Evolutionary conservation across 2,888 invertebrate genomes (phyloP).

Genomic region (Platerodrilus igneus): DNA sequence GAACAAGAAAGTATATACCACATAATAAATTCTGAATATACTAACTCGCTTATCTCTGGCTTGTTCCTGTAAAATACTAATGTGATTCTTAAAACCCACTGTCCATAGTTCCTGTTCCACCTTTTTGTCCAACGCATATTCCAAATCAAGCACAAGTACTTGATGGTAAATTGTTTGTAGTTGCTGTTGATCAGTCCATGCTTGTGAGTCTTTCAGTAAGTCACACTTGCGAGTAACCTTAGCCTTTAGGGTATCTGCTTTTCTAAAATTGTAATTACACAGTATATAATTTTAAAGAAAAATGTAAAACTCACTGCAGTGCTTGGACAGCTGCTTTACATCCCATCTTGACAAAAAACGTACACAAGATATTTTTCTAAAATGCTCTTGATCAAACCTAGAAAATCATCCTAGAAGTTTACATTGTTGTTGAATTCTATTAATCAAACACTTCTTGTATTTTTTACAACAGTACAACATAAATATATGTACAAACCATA

Average conservation of each 20-base stretch:
- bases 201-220: conserved; percentile 43
- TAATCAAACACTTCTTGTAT: too few relatives aligned
- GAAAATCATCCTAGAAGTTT: too few relatives aligned
- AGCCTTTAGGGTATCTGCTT: conserved; percentile 69
- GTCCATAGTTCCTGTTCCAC: conserved; percentile 89
- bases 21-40: too few relatives aligned
- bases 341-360: too few relatives aligned
- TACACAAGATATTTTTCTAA: too few relatives aligned
- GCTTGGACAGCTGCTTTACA: conserved; percentile 72
- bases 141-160: conserved; percentile 73
- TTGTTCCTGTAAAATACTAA: conserved; percentile 70
- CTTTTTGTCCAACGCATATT: conserved; percentile 83
- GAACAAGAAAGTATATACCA: too few relatives aligned
- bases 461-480: too few relatives aligned
- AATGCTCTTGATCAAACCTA: too few relatives aligned
- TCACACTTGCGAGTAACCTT: conserved; percentile 63
- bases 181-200: conserved; percentile 51
- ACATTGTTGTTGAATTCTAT: too few relatives aligned
- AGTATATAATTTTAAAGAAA: not conserved
- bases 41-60: conserved; percentile 79
- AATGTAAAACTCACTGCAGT: conserved; percentile 57
- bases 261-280: conserved; percentile 52
- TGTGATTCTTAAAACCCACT: conserved; percentile 82
- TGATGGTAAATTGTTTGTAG: conserved; percentile 59
- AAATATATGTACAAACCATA: too few relatives aligned